These are phyloP conservation scores for Ormia ochracea DNA, from an alignment of 2,888 invertebrate species.

Conservation along the genomic window DNA sequence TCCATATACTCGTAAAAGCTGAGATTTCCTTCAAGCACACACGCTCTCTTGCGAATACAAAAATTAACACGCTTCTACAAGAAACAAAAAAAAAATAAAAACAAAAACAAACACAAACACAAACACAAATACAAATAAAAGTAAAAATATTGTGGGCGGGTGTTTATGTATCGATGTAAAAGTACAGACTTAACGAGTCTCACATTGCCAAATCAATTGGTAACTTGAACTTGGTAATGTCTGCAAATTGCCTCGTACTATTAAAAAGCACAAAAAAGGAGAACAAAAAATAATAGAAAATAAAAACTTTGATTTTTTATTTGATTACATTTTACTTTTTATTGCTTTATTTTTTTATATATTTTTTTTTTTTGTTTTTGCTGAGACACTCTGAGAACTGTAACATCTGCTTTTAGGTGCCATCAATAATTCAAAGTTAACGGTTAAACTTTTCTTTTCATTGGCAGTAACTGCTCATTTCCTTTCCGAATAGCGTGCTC, in stretches of 20 bases:
- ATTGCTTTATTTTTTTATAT: no score
- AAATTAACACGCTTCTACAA: background rate
- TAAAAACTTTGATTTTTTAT: background rate
- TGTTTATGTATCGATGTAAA: background rate
- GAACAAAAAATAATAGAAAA: no score
- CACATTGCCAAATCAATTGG: constrained; percentile 53
- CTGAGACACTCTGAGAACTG: constrained; percentile 39
- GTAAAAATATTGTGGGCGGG: no score
- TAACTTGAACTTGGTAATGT: constrained; percentile 49
- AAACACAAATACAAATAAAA: no score
- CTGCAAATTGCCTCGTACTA: constrained; percentile 41
- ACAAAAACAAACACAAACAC: no score
- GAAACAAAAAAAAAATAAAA: background rate
- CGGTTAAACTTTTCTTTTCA: constrained; percentile 55
- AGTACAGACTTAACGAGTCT: constrained; percentile 4
- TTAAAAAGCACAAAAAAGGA: background rate
- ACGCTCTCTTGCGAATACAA: no score
- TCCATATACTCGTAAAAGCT: background rate
- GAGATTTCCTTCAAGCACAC: background rate
- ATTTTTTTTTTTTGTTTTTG: background rate
- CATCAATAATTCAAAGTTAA: constrained; percentile 59
- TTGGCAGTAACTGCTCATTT: constrained; percentile 38
- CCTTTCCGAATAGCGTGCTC: background rate
- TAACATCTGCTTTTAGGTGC: constrained; percentile 49
- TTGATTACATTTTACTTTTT: background rate